Percentiles rank a stretch among this genome's conserved stretches.
Evolutionary conservation across 2,888 invertebrate species (phyloP).

Genomic region (Temnothorax ravouxi): DNA sequence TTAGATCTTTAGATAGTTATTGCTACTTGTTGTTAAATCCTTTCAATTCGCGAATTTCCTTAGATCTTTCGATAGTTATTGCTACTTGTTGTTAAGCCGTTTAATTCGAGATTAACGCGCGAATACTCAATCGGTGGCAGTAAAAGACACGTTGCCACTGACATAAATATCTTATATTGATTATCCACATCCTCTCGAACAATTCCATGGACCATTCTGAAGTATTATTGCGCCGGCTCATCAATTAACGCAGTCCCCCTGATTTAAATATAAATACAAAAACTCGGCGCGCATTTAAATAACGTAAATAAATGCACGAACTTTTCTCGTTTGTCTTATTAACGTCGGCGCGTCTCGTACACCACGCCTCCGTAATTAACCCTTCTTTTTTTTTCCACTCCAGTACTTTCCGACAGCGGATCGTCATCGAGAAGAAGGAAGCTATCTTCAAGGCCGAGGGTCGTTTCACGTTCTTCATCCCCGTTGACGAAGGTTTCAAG

Average conservation of each 20-base stretch:
- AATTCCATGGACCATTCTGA: background rate
- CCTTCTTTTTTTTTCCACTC: slow-evolving; percentile 34
- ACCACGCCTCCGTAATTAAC: slow-evolving; percentile 49
- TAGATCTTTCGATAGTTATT: background rate
- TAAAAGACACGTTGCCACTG: background rate
- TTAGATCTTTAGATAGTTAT: background rate
- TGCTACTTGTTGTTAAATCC: background rate
- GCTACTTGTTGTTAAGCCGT: background rate
- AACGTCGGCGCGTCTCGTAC: slow-evolving; percentile 13
- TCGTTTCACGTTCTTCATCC: slow-evolving; percentile 95
- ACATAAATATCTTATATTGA: slow-evolving; percentile 14
- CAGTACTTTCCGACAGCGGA: slow-evolving; percentile 92
- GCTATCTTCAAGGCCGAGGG: slow-evolving; percentile 93
- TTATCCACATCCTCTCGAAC: background rate
- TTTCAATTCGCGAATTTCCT: background rate
- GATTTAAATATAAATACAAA: slow-evolving; percentile 55
- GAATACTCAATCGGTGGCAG: background rate
- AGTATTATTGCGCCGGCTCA: slow-evolving; percentile 3
- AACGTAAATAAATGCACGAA: slow-evolving; percentile 50
- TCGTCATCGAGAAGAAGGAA: slow-evolving; percentile 91
- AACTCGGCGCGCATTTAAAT: slow-evolving; percentile 44
- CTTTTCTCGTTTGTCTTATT: slow-evolving; percentile 56
- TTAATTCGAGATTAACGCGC: background rate
- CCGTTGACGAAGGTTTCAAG: slow-evolving; percentile 96
- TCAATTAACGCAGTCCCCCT: slow-evolving; percentile 33